phyloP scores from a whole-genome alignment of 2,888 invertebrate genomes.

The Tachina lurida region DNA sequence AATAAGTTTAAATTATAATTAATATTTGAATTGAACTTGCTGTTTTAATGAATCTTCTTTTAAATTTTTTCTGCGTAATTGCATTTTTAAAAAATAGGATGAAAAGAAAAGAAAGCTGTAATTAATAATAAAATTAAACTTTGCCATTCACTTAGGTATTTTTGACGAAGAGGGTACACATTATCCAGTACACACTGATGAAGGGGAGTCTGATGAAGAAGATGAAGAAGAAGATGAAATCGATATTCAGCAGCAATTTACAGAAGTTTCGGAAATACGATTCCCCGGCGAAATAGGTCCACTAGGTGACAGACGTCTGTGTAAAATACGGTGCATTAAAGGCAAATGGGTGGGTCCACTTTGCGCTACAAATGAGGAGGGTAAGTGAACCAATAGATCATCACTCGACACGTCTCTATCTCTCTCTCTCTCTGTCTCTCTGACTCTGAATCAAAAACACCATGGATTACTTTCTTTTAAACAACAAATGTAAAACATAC shows the following conservation, averaged over 20 bases:
- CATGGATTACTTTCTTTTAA: conserved; percentile 55
- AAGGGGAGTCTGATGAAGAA: conserved; percentile 80
- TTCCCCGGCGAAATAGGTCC: conserved; percentile 91
- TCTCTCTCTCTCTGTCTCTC: conserved; percentile 14
- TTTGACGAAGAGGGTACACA: conserved; percentile 82
- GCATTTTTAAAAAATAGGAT: no score
- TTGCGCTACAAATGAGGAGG: conserved; percentile 88
- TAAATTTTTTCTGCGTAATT: no score
- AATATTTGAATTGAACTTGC: no score
- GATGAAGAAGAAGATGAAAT: conserved; percentile 82
- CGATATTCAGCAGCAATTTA: conserved; percentile 81
- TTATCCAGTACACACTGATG: conserved; percentile 81
- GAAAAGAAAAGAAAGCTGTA: no score
- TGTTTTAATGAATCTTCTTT: no score
- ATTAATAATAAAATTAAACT: not conserved
- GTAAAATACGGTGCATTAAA: conserved; percentile 93
- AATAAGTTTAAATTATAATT: no score
- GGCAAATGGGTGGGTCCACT: conserved; percentile 93
- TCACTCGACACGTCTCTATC: conserved; percentile 55
- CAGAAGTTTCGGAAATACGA: conserved; percentile 83
- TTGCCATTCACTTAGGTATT: conserved; percentile 74
- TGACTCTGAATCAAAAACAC: conserved; percentile 38
- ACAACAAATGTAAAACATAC: conserved; percentile 30
- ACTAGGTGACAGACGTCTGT: conserved; percentile 88
- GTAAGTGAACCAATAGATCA: conserved; percentile 83